Evolutionary conservation across 2,113 vertebrate species (phyloP).

Genomic region (Chionis minor): DNA sequence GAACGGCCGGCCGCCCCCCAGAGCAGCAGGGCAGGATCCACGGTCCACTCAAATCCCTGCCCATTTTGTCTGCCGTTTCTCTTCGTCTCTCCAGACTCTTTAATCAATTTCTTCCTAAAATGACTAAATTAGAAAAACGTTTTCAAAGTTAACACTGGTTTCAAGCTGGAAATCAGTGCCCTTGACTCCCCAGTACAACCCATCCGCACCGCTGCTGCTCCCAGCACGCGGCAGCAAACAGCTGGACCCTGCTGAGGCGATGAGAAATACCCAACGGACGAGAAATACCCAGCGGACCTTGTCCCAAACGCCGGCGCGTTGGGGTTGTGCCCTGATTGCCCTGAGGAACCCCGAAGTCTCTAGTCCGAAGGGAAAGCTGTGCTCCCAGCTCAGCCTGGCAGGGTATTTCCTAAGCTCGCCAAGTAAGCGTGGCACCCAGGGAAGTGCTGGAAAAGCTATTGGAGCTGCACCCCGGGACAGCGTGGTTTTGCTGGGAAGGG

Average conservation of each 20-base stretch:
- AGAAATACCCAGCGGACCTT: too few species aligned
- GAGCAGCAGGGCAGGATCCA: not conserved
- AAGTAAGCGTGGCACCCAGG: not conserved
- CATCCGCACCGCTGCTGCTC: not conserved
- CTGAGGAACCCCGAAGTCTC: not conserved
- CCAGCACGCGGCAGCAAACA: not conserved
- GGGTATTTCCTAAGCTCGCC: not conserved
- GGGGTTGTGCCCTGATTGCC: too few species aligned
- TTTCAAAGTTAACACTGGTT: not conserved
- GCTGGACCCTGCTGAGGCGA: not conserved
- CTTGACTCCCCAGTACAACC: not conserved
- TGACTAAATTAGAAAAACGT: not conserved
- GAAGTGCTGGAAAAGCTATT: not conserved
- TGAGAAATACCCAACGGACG: fast-evolving
- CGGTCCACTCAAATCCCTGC: fast-evolving
- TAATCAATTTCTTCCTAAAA: not conserved
- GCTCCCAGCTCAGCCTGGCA: not conserved
- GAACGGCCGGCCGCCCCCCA: fast-evolving
- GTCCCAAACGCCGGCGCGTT: too few species aligned
- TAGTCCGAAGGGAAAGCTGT: not conserved
- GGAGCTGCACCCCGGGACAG: not conserved
- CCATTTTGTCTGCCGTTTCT: not conserved
- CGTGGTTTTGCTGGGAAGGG: not conserved
- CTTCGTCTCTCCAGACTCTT: not conserved
- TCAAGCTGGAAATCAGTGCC: not conserved